Base-by-base conservation (phyloP, 2,113 vertebrate species). In the Paraplagusia blochii region DNA sequence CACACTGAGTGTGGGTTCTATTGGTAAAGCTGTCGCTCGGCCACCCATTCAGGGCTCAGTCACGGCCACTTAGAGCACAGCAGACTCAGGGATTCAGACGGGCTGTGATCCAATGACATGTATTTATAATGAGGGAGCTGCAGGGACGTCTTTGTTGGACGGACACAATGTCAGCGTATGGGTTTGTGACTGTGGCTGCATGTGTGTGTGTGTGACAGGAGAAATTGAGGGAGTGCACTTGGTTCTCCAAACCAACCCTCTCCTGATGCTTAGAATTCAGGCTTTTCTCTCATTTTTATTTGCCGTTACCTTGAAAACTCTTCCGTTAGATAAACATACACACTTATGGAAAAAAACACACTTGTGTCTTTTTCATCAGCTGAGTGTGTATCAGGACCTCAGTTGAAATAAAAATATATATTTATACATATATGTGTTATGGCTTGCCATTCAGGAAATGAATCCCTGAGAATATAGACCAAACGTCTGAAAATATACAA, bases 91-190 rank as follows among this genome's bases (percentile, higher is more conserved):
- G 81, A 82, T 84, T 87, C 86, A 88, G 78, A 82, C 69, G 83
- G 86, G 84, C 82, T 84, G 85, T 88, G 88, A 89, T 89, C 88
- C 88, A 87, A 89, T 89, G 88, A 89, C 86, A 88, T 85, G 86
- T 85, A 86, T 88, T 89, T 87, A 85, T 89, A 86, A 88, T 88
- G 84, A 88, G 85, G 85, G 85, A 82, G 79, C 73, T 63, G 63
- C 18, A 43, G 77, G 79, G 71, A 89, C 78, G 85, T 87, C 85
- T 89, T 89, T 89, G 86, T 88, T 88, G 81, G 79, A 70, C 16
- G 15, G 76, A 84, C 71, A 87, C 83, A 88, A 84, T 86, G 76
- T 88, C 74, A 75, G 74, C 39, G 47, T 54, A 48, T 50, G 69
- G 17, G 64, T 63, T 58, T 68, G 69, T 44, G 66, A 44, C 51